Base-by-base conservation (phyloP, 1,140 invertebrate species). In the Spodoptera frugiperda region DNA sequence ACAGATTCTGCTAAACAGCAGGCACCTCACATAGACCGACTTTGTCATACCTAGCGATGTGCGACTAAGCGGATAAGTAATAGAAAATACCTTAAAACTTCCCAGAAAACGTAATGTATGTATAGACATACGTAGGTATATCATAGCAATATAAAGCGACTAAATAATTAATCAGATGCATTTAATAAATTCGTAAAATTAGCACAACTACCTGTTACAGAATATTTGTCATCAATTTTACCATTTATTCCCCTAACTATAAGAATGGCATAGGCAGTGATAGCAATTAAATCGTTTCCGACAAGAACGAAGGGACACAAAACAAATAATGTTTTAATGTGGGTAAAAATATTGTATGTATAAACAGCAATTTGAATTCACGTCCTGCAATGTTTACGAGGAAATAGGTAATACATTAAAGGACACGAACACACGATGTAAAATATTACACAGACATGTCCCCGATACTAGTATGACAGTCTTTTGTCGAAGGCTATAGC, bases 321-420 rank as follows among this genome's bases (percentile, higher is more conserved):
- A 39, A 44, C 8, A 44, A 63, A 44, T 17, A 17, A 63, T 44
- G 33, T n/a, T 53, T 53, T 39, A 39, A 39, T 39, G 9, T 1
- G 33, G 33, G 33, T 63, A 61, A 17, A 61, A 61, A 39, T 17
- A 39, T 44, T 39, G 33, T 39, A 9, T 61, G 0, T 17, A 44
- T 3, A 17, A 4, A 5, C 33, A 11, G 33, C 59, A 44, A 39
- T 63, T 44, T 12, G 17, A 44, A 63, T 63, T 63, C 59, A 63
- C 15, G 33, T 63, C 59, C 59, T 17, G 30, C 15, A 61, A 44
- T 33, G 33, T 44, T 44, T 63, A 39, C 33, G 0, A 44, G 33
- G 33, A 63, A 63, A 44, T 44, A 63, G 59, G 59, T 63, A 63
- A 63, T 63, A 63, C 59, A 63, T 63, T 63, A 63, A 63, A 44